Percentiles rank a stretch among this genome's conserved stretches.
Conservation (phyloP, 2,888 invertebrate species). For the Blastobasis adustella region DNA sequence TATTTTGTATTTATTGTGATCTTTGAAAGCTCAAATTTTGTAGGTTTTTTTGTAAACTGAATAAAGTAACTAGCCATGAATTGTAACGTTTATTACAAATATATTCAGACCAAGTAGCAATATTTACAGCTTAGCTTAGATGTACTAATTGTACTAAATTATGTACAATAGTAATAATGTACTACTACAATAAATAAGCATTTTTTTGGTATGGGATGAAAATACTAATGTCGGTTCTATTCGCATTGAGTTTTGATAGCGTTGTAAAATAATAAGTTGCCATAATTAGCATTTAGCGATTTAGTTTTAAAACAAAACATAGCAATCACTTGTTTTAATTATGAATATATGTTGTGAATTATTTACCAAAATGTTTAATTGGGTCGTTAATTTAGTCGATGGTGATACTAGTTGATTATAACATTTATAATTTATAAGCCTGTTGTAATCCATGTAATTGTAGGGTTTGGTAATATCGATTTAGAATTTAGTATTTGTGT, state of each 20-base stretch:
- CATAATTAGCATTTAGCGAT: constrained; percentile 34
- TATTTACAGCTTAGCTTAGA: constrained; percentile 22
- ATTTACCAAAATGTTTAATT: constrained; percentile 46
- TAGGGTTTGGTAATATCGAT: constrained; percentile 36
- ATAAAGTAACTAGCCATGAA: constrained; percentile 19
- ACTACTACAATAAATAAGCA: no score
- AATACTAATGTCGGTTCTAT: no score
- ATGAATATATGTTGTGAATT: constrained; percentile 48
- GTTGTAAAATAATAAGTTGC: constrained; percentile 26
- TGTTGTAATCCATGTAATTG: constrained; percentile 42
- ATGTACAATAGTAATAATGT: no score
- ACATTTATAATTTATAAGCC: constrained; percentile 39
- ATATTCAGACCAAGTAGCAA: constrained; percentile 45
- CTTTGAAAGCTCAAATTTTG: constrained; percentile 51
- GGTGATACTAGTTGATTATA: constrained; percentile 62
- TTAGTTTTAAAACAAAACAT: neutral
- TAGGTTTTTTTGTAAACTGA: constrained; percentile 36
- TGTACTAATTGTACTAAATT: no score
- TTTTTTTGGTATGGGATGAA: no score
- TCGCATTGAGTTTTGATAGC: no score
- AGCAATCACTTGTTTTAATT: constrained; percentile 13
- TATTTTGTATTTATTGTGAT: constrained; percentile 27
- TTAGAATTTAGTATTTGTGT: constrained; percentile 21
- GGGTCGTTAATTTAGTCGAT: constrained; percentile 34
- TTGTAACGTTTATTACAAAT: constrained; percentile 19